These are phyloP conservation scores for Dicaeum eximium DNA, from an alignment of 2,113 vertebrate genomes.

Conservation along the genomic window DNA sequence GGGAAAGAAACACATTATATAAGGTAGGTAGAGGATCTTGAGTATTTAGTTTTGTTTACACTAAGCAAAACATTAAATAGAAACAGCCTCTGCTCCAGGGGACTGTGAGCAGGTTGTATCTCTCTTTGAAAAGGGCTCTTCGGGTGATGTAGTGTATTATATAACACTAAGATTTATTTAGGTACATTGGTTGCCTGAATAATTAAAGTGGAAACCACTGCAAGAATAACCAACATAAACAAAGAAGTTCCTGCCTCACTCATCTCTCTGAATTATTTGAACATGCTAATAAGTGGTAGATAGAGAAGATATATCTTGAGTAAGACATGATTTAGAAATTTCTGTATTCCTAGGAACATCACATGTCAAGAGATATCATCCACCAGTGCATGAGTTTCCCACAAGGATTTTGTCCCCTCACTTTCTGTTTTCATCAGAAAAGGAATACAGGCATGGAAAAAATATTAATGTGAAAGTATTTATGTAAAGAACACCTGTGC, in stretches of 20 bases:
- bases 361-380: background rate
- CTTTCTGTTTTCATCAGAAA: background rate
- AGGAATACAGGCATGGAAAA: background rate
- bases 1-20: background rate
- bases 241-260: background rate
- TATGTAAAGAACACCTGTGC: background rate
- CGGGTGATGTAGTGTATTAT: background rate
- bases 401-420: background rate
- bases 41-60: background rate
- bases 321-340: background rate
- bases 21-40: background rate
- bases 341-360: background rate
- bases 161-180: background rate
- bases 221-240: background rate
- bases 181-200: background rate
- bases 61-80: background rate
- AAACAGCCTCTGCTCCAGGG: background rate
- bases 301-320: background rate
- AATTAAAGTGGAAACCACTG: background rate
- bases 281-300: background rate
- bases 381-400: background rate
- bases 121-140: background rate
- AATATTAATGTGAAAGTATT: background rate
- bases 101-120: background rate
- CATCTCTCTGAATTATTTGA: background rate